phyloP scores from a whole-genome alignment of 2,797 vertebrate species.

The Huso huso region DNA sequence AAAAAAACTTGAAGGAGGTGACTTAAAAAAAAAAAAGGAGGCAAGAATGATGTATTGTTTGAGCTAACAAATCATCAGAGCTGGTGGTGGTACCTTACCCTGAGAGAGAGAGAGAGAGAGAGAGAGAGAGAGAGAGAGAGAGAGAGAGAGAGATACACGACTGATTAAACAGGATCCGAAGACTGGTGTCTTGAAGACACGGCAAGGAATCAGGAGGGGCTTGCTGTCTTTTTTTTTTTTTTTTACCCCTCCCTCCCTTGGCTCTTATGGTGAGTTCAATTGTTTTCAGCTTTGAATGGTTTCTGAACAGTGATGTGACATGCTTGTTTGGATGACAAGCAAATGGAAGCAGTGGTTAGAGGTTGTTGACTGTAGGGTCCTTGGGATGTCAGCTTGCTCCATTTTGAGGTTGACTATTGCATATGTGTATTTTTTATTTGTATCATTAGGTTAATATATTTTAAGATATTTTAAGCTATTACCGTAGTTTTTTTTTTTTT shows the following conservation, averaged over 20 bases:
- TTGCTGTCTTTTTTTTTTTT: not conserved
- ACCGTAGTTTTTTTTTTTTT: no score
- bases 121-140: not conserved
- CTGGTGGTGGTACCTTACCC: constrained; percentile 6
- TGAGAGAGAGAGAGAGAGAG: constrained; percentile 1
- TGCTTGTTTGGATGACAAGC: not conserved
- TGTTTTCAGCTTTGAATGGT: constrained; percentile 7
- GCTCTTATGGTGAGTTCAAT: constrained; percentile 13
- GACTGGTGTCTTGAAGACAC: constrained; percentile 8
- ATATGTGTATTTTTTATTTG: no score
- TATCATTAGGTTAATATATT: no score
- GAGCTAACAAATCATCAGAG: constrained; percentile 6
- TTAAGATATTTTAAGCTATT: no score
- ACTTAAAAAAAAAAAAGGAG: not conserved
- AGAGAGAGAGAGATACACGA: not conserved
- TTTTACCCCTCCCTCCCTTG: not conserved
- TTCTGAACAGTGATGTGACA: not conserved
- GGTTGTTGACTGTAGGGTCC: not conserved
- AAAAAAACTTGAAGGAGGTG: not conserved
- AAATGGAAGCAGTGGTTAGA: not conserved
- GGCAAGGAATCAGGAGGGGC: not conserved
- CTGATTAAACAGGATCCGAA: constrained; percentile 5
- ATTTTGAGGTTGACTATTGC: no score
- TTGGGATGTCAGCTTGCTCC: not conserved
- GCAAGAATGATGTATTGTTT: constrained; percentile 6